Base-by-base conservation (phyloP, 1,140 invertebrate species). In the Diabrotica undecimpunctata region DNA sequence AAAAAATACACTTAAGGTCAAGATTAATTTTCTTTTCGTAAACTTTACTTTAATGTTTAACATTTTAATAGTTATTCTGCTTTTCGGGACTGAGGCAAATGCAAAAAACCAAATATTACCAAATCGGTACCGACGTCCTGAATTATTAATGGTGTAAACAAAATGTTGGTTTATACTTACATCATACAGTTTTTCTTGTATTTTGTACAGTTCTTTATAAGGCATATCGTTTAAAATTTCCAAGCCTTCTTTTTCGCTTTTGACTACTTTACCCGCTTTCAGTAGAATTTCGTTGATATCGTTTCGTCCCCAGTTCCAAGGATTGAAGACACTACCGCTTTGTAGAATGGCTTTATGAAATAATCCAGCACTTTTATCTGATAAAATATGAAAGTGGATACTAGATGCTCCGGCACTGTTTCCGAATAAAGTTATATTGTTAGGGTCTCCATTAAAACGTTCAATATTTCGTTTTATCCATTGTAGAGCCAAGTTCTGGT, bases 341-440 rank as follows among this genome's bases (percentile, higher is more conserved):
- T 86, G 83, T 25, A 85, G 68, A 53, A 89, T 86, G 2, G 80
- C 83, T 73, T 78, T 79, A 62, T 81, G 81, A 70, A 88, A 90
- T 46, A 88, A 75, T 3, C 76, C 75, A 62, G 68, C 68, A n/a
- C 70, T 67, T 66, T 71, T 66, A 14, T 73, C 71, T 10, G 73
- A 75, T 12, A 75, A 59, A 36, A 75, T 62, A 36, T 77, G 59
- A 54, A 69, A 72, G 66, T 77, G 71, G 13, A 70, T 76, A 9
- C 72, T 68, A 35, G 75, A 73, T n/a, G 78, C 83, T 5, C 85
- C 85, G 7, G 83, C 77, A 67, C 80, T 82, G 25, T 83, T 78
- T 25, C 85, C 85, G 72, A 83, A 79, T n/a, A 86, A 64, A 10
- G 76, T 78, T 25, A 78, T 71, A 59, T 78, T 78, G 13, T 70